Base-by-base conservation (phyloP, 2,797 vertebrate species). In the Adrianichthys oophorus region DNA sequence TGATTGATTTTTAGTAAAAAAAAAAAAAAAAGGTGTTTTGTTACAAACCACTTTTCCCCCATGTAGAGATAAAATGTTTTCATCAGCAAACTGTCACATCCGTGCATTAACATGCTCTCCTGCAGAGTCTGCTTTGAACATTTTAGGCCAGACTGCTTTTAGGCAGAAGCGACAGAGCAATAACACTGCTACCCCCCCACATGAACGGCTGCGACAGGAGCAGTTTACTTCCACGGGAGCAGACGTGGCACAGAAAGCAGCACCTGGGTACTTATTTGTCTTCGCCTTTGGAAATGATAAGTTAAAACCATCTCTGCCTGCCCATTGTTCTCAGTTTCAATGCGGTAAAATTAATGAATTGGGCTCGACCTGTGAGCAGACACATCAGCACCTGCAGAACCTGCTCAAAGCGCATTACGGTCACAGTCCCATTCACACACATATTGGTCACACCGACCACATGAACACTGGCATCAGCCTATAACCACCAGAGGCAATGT, bases 101-200 rank as follows among this genome's bases (percentile, higher is more conserved):
- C 2, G 24, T 15, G 17, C 42, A n/a, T 44, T 16, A 12, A 46
- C 17, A 19, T 46, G 7, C 32, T 37, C 32, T 37, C 32, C 32
- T 37, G 10, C 32, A 37, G 32, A 37, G 32, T 37, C 32, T 37
- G 32, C 10, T 37, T 37, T 13, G 32, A 37, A 10, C 32, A 3
- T 37, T 37, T 37, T 37, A 37, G 32, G 32, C 10, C 32, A 37
- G 10, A 37, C 12, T 12, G 32, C 32, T 76, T 74, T 61, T 68
- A 88, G 72, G 79, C 75, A 72, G 83, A 78, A 80, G 80, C 74
- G 83, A 85, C 82, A 78, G 64, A 71, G 80, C 67, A 83, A 87
- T 87, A 87, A 80, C 75, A 81, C 76, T 78, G 72, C 59, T 41
- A 50, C 45, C 52, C 49, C 70, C 62, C 65, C 57, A 29, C 26